These are phyloP conservation scores for Hyperoplus immaculatus DNA, from an alignment of 2,797 vertebrate genomes.

Conservation along the genomic window DNA sequence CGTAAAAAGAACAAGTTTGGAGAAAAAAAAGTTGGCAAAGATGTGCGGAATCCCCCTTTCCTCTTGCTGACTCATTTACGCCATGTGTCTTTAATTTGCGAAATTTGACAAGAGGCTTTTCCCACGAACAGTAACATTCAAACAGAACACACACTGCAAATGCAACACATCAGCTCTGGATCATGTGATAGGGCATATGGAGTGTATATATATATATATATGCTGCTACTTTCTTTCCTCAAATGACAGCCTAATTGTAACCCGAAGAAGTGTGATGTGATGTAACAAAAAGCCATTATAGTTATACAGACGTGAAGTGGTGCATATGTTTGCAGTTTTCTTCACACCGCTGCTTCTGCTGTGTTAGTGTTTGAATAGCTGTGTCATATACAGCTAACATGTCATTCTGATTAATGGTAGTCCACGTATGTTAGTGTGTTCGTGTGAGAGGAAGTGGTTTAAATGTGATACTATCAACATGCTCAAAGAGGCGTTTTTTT, in stretches of 20 bases:
- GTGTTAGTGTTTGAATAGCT: background rate
- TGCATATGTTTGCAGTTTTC: background rate
- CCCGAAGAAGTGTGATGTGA: conserved; percentile 22
- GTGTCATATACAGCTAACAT: background rate
- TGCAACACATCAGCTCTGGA: conserved; percentile 36
- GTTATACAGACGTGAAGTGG: background rate
- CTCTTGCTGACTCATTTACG: conserved; percentile 92
- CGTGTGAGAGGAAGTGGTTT: conserved; percentile 63
- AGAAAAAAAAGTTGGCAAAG: conserved; percentile 77
- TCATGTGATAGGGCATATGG: conserved; percentile 48
- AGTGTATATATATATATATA: conserved; percentile 42
- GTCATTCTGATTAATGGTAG: conserved; percentile 20
- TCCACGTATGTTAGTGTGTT: background rate
- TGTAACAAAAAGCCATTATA: background rate
- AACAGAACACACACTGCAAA: conserved; percentile 13
- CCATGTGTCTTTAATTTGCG: conserved; percentile 88
- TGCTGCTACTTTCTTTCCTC: background rate
- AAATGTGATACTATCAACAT: conserved; percentile 39
- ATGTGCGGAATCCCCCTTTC: conserved; percentile 90
- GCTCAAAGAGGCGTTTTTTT: conserved; percentile 17
- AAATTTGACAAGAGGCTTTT: conserved; percentile 87
- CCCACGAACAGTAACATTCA: conserved; percentile 76
- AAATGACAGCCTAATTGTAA: background rate
- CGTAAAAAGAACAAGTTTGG: conserved; percentile 47
- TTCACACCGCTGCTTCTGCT: background rate